Evolutionary conservation across 2,113 vertebrate genomes (phyloP).

Genomic region (Scophthalmus maximus): DNA sequence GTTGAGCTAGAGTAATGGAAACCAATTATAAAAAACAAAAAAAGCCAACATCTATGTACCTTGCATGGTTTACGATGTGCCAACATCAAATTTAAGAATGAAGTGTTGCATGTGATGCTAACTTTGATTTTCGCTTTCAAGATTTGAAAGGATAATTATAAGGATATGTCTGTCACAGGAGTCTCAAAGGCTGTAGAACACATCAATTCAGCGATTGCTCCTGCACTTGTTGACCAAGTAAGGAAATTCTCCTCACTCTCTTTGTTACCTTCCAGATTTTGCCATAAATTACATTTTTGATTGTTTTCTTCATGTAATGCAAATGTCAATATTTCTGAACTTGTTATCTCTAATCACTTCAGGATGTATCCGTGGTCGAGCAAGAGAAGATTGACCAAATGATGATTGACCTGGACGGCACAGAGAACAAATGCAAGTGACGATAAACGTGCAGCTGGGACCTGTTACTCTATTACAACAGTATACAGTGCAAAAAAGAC

Average conservation of each 20-base stretch:
- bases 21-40: background rate
- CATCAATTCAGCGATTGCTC: conserved; percentile 94
- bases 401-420: conserved; percentile 96
- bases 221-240: conserved; percentile 93
- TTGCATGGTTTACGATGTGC: conserved; percentile 15
- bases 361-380: conserved; percentile 90
- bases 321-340: background rate
- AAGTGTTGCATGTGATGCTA: conserved; percentile 12
- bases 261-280: background rate
- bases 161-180: conserved; percentile 88
- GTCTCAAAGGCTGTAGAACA: conserved; percentile 96
- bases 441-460: background rate
- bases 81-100: background rate
- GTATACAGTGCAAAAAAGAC: too few species aligned
- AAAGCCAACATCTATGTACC: too few species aligned
- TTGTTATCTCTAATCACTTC: conserved; percentile 14
- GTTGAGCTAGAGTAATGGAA: background rate
- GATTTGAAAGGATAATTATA: conserved; percentile 51
- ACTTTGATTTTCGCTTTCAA: background rate
- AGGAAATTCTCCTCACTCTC: conserved; percentile 57
- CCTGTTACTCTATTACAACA: background rate
- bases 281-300: background rate
- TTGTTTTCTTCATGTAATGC: background rate
- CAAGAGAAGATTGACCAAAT: conserved; percentile 94
- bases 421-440: conserved; percentile 95